Base-by-base conservation (phyloP, 2,888 invertebrate genomes). In the Corbicula japonica region DNA sequence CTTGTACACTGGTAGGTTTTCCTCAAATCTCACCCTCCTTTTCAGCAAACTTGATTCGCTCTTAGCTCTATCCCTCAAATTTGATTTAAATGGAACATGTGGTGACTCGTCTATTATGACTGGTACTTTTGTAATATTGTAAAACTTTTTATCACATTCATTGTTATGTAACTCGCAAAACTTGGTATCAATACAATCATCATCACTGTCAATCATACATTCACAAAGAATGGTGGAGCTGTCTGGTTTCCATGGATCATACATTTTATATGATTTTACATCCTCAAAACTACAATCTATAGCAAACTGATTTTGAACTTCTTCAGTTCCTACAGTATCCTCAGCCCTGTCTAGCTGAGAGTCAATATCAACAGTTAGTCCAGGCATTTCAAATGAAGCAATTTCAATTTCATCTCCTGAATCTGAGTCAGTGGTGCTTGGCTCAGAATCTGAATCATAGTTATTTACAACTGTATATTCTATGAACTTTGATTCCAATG, bases 271-370 rank as follows among this genome's bases (percentile, higher is more conserved):
- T 15, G 68, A 68, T 44, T 48, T 73, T 1, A 80, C 80, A 73
- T 76, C 69, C 48, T 76, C 76, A 73, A 76, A 69, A 69, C 80
- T 80, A 41, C 80, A 80, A 44, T 80, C 80, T 54, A 80, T 80
- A 35, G 76, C 80, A 62, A 80, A 63, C 5, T 65, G 61, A 50
- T 30, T 21, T 32, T 34, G 54, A 8, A 18, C 30, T 26, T 28
- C 28, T 41, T 34, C 28, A 46, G n/a, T 54, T 23, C 28, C 21
- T 28, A 35, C 44, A 32, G 28, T 28, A 5, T 50, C 50, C 26
- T 23, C 6, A 12, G n/a, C 38, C 44, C 38, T 8, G 30, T n/a
- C 23, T n/a, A 28, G 8, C n/a, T 61, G 61, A 35, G 62, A 48
- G 50, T 68, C 61, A 18, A 54, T 28, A 30, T 44, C 21, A 32